Evolutionary conservation across 2,888 invertebrate genomes (phyloP), one percentile per base, ranked within the genome.

Genomic region (Archaeoteleia sp.): DNA sequence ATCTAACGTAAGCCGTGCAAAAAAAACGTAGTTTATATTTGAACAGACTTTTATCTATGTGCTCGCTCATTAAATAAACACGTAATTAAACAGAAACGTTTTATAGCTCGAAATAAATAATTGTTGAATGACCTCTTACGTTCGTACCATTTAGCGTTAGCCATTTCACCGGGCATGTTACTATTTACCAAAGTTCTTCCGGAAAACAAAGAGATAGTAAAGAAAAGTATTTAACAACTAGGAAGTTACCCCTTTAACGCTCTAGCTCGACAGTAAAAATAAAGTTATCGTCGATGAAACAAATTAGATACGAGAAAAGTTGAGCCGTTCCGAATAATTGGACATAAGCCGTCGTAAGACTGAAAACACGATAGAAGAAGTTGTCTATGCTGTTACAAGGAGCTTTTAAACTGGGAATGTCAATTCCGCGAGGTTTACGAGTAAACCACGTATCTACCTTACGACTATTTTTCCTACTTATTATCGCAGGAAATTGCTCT

Each of bases 401-500:
- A 53, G 39, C 29, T 10, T 39, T 57, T 35, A 35, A 55, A 46
- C 45, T 29, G 45, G 34, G 60, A 54, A 54, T 53, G 60, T 61
- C 48, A 68, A 70, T 67, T 65, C 42, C 17, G 55, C 25, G 40
- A 29, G 17, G 20, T 42, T 49, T 42, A 51, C 60, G 42, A 67
- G 46, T 63, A 65, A 57, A 65, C 63, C 70, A 46, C 60, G 42
- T 40, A 46, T 54, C 57, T 61, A 63, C 35, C 37, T 65, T 37
- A 40, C 25, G 23, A 48, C 35, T 39, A 51, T 60, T 66, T 49
- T 69, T 72, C 46, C 54, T 58, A 61, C 57, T 65, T 63, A 55
- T 72, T 65, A 70, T 71, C 70, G 55, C 48, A 37, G 57, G 62
- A 67, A 72, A 70, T 43, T 40, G 68, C 70, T 71, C 71, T 72